Evolutionary conservation across 2,888 invertebrate genomes (phyloP), one percentile per base, ranked within the genome.

Genomic region (Tholera decimalis): DNA sequence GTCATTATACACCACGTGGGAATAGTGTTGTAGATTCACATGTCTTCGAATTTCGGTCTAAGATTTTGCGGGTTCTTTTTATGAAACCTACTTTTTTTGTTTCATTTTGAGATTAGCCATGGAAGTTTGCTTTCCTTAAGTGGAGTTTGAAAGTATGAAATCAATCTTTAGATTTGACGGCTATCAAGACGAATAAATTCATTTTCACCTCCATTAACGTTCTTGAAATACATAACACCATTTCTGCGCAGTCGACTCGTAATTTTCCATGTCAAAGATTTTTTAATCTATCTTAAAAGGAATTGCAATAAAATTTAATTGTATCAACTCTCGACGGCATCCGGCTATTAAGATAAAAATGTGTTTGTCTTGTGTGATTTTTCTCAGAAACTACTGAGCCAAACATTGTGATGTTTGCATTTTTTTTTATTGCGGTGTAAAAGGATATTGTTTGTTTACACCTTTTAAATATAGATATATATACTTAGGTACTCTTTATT

Each of bases 331-430:
- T 73, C 54, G 51, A 65, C 61, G 53, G 65, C 73, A 69, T 81
- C 81, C 80, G 71, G 79, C 44, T 51, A n/a, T 35, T 26, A 41
- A 56, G 72, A 73, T 72, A 80, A 76, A 70, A 61, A 61, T 66
- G 37, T 74, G 67, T 79, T 76, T 79, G 60, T 75, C 66, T 35
- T 68, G 56, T 56, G 47, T n/a, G n/a, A 53, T 46, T 67, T 62
- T 81, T 81, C 81, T 74, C 56, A 65, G 80, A 80, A 81, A 68
- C 53, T 43, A 33, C 46, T 44, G 55, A 13, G 28, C 53, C 46
- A 9, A 20, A 55, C 58, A 70, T 79, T 65, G 58, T 58, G 35
- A 35, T 68, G 67, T 76, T 69, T 72, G 41, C 20, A 57, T 55
- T 68, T 68, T 79, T 68, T 79, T 47, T 7, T 61, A 44, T 61